Conservation (phyloP, 2,113 vertebrate species). For the Dipodomys stephensi region DNA sequence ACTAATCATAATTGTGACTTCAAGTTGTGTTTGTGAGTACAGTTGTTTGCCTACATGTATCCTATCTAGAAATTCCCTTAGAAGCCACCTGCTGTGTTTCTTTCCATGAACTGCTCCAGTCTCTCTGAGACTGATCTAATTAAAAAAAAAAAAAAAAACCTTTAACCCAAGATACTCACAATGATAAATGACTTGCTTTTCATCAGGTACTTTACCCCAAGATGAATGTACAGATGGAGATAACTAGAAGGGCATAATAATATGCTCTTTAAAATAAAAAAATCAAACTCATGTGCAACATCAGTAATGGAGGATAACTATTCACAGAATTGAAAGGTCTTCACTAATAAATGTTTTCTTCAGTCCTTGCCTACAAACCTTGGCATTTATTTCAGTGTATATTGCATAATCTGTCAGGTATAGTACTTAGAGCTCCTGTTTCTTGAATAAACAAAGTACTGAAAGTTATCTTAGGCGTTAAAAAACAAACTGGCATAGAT, state of each 20-base stretch:
- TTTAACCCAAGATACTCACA: not conserved
- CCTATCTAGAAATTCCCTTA: not conserved
- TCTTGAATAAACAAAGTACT: constrained; percentile 32
- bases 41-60: not conserved
- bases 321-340: not conserved
- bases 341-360: not conserved
- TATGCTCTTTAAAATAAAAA: not conserved
- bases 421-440: constrained; percentile 51
- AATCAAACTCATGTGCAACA: not conserved
- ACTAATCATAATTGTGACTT: not conserved
- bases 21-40: not conserved
- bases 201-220: constrained; percentile 10
- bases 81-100: not conserved
- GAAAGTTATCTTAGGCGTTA: constrained; percentile 57
- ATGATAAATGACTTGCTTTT: not conserved
- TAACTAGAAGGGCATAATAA: not conserved
- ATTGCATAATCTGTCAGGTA: not conserved
- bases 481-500: constrained; percentile 74
- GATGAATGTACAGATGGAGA: not conserved
- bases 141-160: constrained; percentile 21
- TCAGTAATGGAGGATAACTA: not conserved
- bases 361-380: not conserved
- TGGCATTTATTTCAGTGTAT: not conserved
- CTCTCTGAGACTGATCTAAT: not conserved
- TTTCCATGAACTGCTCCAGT: not conserved